Evolutionary conservation across 2,113 vertebrate species (phyloP), one percentile per base, ranked within the genome.

Genomic region (Hydrolagus affinis): DNA sequence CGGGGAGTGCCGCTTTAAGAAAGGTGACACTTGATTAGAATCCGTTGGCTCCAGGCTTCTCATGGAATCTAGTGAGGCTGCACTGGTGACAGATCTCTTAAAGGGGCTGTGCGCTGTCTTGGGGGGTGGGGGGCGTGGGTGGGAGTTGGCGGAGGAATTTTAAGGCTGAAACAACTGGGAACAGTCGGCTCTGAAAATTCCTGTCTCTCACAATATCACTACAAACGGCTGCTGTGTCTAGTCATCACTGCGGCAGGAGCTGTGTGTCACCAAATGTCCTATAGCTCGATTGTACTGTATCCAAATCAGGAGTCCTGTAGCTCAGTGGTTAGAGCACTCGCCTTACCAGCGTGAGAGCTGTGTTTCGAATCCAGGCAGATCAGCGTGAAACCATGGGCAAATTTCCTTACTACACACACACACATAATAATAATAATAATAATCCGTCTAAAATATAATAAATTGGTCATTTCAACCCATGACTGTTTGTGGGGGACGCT

Each of bases 131-230:
- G 1, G 44, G 44, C 44, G 44, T 3, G 1, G 44, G 44, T 44
- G 44, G 44, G 44, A 44, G n/a, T n/a, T n/a, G n/a, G n/a, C n/a
- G n/a, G n/a, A n/a, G 44, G 44, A 44, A 44, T 44, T 78, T 3
- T 64, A 12, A 60, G 57, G 30, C 73, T 21, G 73, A 75, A 75
- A 75, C 19, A 57, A 75, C 32, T 75, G 73, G 76, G 59, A 80
- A 62, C 76, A 80, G 23, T 1, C 12, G 62, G 57, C 57, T 75
- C 19, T 2, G 32, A 56, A 75, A 30, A 30, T 75, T 44, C 28
- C 30, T 15, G 25, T 75, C 32, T 19, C 28, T 71, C 28, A 30
- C 72, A 74, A 32, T 4, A 14, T 44, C 32, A 74, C 0, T 17
- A 30, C 32, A 7, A n/a, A 7, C 4, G 17, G 28, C 32, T 72